phyloP scores from a whole-genome alignment of 2,888 invertebrate species.

The Aricia artaxerxes region DNA sequence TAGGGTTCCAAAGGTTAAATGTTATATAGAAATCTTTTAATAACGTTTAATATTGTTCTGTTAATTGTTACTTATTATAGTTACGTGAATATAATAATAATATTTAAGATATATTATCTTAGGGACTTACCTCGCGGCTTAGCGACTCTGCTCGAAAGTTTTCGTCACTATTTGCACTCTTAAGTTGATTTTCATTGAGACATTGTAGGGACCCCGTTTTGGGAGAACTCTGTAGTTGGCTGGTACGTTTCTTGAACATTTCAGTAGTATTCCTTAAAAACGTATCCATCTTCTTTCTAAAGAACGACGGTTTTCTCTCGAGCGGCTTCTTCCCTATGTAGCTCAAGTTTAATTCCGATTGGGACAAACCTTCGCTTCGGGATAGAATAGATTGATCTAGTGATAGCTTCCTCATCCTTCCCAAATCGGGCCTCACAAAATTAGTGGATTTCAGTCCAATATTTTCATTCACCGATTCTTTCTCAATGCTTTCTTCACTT shows the following conservation, averaged over 20 bases:
- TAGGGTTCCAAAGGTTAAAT: too few relatives aligned
- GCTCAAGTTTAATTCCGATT: conserved; percentile 70
- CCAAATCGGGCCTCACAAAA: conserved; percentile 33
- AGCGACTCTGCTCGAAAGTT: conserved; percentile 3
- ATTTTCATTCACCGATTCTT: conserved; percentile 18
- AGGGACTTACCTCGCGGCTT: background rate
- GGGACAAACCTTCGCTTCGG: conserved; percentile 61
- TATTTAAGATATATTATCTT: background rate
- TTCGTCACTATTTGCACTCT: conserved; percentile 26
- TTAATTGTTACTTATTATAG: too few relatives aligned
- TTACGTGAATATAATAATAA: too few relatives aligned
- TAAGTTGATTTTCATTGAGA: conserved; percentile 51
- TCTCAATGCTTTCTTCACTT: conserved; percentile 2
- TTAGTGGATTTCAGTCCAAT: conserved; percentile 26
- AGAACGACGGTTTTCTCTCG: conserved; percentile 72
- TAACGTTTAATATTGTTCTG: too few relatives aligned
- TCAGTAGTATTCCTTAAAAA: conserved; percentile 72
- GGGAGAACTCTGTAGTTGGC: conserved; percentile 54
- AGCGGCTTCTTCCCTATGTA: conserved; percentile 68
- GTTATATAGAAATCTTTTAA: too few relatives aligned
- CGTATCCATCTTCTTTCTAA: conserved; percentile 71
- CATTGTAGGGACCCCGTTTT: conserved; percentile 69
- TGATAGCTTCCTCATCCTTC: conserved; percentile 63
- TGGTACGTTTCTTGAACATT: conserved; percentile 61
- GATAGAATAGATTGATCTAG: conserved; percentile 65